These are phyloP conservation scores for Grammomys surdaster DNA, from an alignment of 2,113 vertebrate species.

Conservation along the genomic window DNA sequence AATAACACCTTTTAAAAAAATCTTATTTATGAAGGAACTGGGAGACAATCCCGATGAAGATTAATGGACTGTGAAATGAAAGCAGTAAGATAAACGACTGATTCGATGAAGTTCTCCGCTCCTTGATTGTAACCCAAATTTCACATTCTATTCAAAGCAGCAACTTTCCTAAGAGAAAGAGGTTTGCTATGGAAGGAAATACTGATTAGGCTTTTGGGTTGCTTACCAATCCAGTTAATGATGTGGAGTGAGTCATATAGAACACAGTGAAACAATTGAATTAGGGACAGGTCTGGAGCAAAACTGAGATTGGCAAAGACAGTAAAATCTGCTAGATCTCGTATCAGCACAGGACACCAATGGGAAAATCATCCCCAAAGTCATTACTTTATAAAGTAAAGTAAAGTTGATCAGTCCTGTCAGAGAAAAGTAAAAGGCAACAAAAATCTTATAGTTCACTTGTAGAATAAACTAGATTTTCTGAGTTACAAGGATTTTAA, in stretches of 20 bases:
- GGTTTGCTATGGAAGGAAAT: slow-evolving; percentile 39
- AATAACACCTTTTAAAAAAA: neutral
- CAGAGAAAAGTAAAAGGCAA: neutral
- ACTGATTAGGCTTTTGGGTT: slow-evolving; percentile 8
- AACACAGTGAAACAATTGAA: neutral
- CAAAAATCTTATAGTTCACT: neutral
- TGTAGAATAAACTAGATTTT: neutral
- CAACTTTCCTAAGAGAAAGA: slow-evolving; percentile 8
- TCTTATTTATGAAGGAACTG: slow-evolving; percentile 50
- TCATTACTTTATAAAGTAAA: neutral
- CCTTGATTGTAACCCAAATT: slow-evolving; percentile 22
- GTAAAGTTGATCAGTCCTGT: neutral
- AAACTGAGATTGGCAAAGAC: neutral
- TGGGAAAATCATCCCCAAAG: neutral
- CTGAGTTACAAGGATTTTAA: neutral
- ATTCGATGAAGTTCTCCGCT: slow-evolving; percentile 53
- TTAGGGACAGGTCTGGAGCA: neutral
- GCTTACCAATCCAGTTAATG: slow-evolving; percentile 38
- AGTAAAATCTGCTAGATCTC: neutral
- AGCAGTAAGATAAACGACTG: slow-evolving; percentile 22
- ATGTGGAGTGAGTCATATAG: neutral
- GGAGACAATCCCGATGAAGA: slow-evolving; percentile 63
- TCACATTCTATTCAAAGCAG: slow-evolving; percentile 46
- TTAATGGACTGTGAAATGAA: slow-evolving; percentile 60
- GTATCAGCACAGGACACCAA: neutral